Conservation (phyloP, 2,888 invertebrate species). For the Mythimna loreyi region DNA sequence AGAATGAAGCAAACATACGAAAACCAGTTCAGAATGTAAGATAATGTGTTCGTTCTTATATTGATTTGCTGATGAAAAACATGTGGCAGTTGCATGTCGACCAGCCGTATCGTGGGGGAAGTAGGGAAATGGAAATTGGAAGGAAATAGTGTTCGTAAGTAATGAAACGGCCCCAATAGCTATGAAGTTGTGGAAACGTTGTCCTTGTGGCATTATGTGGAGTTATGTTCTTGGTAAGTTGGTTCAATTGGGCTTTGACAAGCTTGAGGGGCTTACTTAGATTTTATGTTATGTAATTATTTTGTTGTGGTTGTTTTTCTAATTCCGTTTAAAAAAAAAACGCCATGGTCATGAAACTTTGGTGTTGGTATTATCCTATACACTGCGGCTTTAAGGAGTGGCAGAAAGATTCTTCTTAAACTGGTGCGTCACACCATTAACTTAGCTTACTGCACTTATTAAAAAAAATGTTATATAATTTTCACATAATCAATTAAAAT, state of each 20-base stretch:
- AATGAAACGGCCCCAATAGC: conserved; percentile 51
- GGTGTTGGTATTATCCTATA: too few species aligned
- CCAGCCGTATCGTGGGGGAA: conserved; percentile 33
- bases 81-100: conserved; percentile 53
- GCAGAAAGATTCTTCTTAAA: too few species aligned
- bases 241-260: conserved; percentile 28
- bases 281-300: neutral
- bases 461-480: too few species aligned
- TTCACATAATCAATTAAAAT: too few species aligned
- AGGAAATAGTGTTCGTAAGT: conserved; percentile 60
- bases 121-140: conserved; percentile 50
- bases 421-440: too few species aligned
- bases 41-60: conserved; percentile 44
- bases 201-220: conserved; percentile 25
- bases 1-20: conserved; percentile 4
- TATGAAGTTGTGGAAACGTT: conserved; percentile 30
- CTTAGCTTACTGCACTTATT: too few species aligned
- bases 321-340: too few species aligned
- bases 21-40: conserved; percentile 27
- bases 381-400: too few species aligned
- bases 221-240: conserved; percentile 30
- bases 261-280: neutral
- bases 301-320: neutral
- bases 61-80: conserved; percentile 57
- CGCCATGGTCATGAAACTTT: too few species aligned